Evolutionary conservation across 1,140 invertebrate species (phyloP).

Genomic region (Armadillidium nasatum): DNA sequence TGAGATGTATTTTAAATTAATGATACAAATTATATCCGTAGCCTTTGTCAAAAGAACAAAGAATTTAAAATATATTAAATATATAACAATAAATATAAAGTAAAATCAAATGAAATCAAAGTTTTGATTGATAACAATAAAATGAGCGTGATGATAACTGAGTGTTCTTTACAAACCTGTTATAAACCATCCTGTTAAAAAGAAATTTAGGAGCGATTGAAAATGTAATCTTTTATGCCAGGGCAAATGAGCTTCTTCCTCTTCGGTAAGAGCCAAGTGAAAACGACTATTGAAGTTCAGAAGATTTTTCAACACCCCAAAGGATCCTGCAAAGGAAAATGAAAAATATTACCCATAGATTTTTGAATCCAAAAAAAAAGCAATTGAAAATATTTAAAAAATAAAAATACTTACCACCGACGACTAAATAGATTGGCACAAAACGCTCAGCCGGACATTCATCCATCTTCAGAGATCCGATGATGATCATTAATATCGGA

Average conservation of each 20-base stretch:
- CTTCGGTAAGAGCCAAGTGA: conserved; percentile 54
- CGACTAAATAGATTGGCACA: conserved; percentile 65
- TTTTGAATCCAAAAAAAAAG: too few species aligned
- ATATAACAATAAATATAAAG: too few species aligned
- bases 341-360: not conserved
- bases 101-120: too few species aligned
- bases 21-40: too few species aligned
- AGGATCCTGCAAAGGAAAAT: conserved; percentile 45
- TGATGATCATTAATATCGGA: conserved; percentile 62
- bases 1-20: too few species aligned
- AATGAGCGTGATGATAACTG: conserved; percentile 1
- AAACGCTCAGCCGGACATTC: conserved; percentile 63
- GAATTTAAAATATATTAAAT: too few species aligned
- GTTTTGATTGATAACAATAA: too few species aligned
- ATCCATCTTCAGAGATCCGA: conserved; percentile 61
- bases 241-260: conserved; percentile 56
- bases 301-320: conserved; percentile 61
- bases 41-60: too few species aligned
- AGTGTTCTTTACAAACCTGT: conserved; percentile 52
- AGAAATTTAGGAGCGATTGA: conserved; percentile 55
- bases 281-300: conserved; percentile 56
- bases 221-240: conserved; percentile 58
- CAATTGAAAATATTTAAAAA: conserved; percentile 20
- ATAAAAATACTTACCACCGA: conserved; percentile 55
- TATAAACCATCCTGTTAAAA: conserved; percentile 64